Evolutionary conservation across 1,140 invertebrate genomes (phyloP), one percentile per base, ranked within the genome.

Genomic region (Drosophila pandora): DNA sequence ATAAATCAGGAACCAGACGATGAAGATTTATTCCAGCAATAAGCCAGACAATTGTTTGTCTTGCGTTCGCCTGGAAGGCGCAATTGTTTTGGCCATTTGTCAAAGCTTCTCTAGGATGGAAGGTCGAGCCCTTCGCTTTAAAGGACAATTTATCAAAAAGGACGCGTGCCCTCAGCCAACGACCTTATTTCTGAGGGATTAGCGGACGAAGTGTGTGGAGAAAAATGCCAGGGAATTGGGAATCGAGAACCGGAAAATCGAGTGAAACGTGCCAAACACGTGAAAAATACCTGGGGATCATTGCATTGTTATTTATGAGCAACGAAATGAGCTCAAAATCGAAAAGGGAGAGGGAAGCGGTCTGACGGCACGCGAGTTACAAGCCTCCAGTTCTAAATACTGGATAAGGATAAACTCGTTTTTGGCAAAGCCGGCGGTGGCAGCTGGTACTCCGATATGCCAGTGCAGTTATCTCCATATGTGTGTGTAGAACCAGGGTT

Each of bases 221-320:
- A 17, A 21, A 43, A 43, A 43, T 17, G 9, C 43, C 43, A 21
- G 43, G 17, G 49, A 45, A 52, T 52, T 54, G 67, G 67, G 63
- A 37, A 79, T 82, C 67, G 82, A 80, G 79, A 90, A 84, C 97
- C 97, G 30, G 93, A 94, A 74, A 97, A 97, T 91, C 96, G 98
- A 90, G 93, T 95, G 73, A 95, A 93, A 74, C 96, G 96, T 92
- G 97, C 97, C 9, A 94, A 93, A 63, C 96, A 97, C 85, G 96
- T 98, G 4, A 97, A 97, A 92, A 95, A 95, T 34, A 98, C 97
- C 9, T 98, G 97, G 97, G 96, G 95, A 90, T 78, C 85, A 65
- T 63, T 75, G 77, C 74, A 74, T 81, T 70, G 76, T 88, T 88
- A 88, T 88, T 88, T 88, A 89, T 88, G 83, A 83, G 76, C 83